A percentile compares a stretch with the other conserved stretches of the same genome.
phyloP scores from a whole-genome alignment of 2,888 invertebrate species.

The Noctua pronuba region DNA sequence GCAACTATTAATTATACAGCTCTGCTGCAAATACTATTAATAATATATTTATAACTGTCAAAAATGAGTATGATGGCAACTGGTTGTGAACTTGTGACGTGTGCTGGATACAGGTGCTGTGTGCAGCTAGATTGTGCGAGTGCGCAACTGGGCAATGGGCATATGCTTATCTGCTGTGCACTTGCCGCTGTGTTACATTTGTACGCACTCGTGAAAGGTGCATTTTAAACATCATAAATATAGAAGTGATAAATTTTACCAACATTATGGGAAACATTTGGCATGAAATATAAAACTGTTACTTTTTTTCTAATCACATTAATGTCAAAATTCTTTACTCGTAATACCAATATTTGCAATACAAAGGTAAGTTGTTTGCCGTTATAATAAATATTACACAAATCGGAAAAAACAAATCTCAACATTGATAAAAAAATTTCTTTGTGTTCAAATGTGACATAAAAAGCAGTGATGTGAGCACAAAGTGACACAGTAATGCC shows the following conservation, averaged over 20 bases:
- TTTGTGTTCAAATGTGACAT: conserved; percentile 19
- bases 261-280: not conserved
- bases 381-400: conserved; percentile 7
- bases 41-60: not conserved
- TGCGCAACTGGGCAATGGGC: not conserved
- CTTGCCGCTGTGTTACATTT: not conserved
- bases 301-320: not conserved
- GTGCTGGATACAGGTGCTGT: not conserved
- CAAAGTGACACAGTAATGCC: conserved; percentile 13
- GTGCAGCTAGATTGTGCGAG: not conserved
- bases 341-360: conserved; percentile 4
- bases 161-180: not conserved
- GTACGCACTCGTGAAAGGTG: conserved; percentile 1
- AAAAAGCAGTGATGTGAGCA: conserved; percentile 13
- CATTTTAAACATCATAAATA: conserved; percentile 15
- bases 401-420: conserved; percentile 8
- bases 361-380: not conserved
- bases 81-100: not conserved
- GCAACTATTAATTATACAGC: not conserved
- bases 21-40: not conserved
- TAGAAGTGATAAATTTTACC: not conserved
- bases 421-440: conserved; percentile 43
- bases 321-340: not conserved
- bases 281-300: not conserved
- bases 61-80: not conserved